phyloP scores from a whole-genome alignment of 2,113 vertebrate species.

The Aphyosemion australe region DNA sequence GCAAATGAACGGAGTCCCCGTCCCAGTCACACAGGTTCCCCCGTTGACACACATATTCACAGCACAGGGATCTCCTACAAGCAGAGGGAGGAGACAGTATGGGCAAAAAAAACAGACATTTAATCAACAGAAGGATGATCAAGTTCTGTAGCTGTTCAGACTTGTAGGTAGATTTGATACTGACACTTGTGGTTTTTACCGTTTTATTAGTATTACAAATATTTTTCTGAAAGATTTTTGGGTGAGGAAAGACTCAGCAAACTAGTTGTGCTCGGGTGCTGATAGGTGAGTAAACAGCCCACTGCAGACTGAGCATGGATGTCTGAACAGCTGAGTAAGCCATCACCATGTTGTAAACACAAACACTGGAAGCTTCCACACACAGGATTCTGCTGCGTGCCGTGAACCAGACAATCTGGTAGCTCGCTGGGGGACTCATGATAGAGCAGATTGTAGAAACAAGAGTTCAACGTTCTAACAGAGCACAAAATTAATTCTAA shows the following conservation, averaged over 20 bases:
- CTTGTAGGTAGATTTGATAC: background rate
- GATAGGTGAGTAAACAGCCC: conserved; percentile 15
- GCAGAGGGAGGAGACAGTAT: background rate
- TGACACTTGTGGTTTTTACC: too few relatives aligned
- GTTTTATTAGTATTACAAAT: too few relatives aligned
- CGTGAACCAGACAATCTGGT: conserved; percentile 36
- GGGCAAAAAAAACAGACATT: background rate
- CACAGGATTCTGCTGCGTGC: conserved; percentile 9
- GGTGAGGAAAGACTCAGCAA: background rate
- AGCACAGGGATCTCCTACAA: conserved; percentile 85
- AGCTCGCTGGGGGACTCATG: conserved; percentile 23
- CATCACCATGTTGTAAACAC: conserved; percentile 41
- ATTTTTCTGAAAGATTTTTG: background rate
- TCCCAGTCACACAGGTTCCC: conserved; percentile 85
- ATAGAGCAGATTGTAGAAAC: background rate
- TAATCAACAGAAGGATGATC: background rate
- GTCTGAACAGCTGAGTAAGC: conserved; percentile 69
- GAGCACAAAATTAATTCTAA: background rate
- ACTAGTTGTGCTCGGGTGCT: background rate
- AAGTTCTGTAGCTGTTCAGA: background rate
- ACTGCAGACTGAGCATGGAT: conserved; percentile 4
- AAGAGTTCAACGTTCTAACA: background rate
- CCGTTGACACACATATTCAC: conserved; percentile 88
- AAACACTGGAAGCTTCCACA: conserved; percentile 63
- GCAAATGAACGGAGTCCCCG: conserved; percentile 84